Conservation (phyloP, 1,140 invertebrate genomes). For the Galleria mellonella region DNA sequence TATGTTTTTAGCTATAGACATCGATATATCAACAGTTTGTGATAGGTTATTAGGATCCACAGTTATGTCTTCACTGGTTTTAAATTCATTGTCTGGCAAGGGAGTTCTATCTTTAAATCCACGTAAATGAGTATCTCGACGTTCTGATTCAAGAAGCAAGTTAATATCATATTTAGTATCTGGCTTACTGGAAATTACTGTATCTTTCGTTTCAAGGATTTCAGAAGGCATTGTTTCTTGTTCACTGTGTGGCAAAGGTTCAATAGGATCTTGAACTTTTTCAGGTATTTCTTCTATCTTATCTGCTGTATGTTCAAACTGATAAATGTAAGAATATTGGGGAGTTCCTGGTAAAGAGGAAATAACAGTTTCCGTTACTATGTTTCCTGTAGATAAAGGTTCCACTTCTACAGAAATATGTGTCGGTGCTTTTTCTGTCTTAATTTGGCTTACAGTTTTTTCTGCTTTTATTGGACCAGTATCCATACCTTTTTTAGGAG, state of each 20-base stretch:
- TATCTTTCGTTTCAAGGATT: neutral
- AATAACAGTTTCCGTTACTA: slow-evolving; percentile 22
- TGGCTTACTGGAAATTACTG: slow-evolving; percentile 1
- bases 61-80: neutral
- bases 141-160: slow-evolving; percentile 42
- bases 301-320: slow-evolving; percentile 17
- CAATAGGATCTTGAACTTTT: slow-evolving; percentile 18
- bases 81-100: neutral
- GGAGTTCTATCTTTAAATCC: slow-evolving; percentile 10
- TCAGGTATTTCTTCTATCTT: slow-evolving; percentile 15
- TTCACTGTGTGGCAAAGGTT: slow-evolving; percentile 9
- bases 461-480: too few species aligned
- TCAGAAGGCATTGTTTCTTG: slow-evolving; percentile 8
- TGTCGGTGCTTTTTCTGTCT: neutral
- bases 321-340: slow-evolving; percentile 33
- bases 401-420: slow-evolving; percentile 23
- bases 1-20: slow-evolving; percentile 39
- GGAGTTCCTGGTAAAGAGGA: slow-evolving; percentile 14
- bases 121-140: slow-evolving; percentile 26
- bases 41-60: slow-evolving; percentile 8
- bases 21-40: slow-evolving; percentile 45
- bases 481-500: too few species aligned
- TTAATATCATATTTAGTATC: slow-evolving; percentile 26
- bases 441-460: neutral
- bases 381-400: slow-evolving; percentile 21